Base-by-base conservation (phyloP, 1,140 invertebrate genomes). In the Tetraneura akinire region DNA sequence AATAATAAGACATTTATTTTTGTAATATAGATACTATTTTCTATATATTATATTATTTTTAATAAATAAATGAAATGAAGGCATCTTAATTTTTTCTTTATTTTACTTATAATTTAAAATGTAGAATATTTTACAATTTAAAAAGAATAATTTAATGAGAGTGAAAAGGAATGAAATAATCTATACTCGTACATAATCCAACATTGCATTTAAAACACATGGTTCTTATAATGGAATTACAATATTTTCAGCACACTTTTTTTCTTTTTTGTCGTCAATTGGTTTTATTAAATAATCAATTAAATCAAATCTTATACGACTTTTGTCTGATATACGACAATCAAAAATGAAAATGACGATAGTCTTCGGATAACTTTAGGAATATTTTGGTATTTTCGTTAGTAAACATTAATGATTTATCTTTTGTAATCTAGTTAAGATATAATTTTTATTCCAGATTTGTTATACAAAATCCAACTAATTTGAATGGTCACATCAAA, bases 401-500 rank as follows among this genome's bases (percentile, higher is more conserved):
- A 29, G 13, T 60, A 60, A 60, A 29, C 57, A 60, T 60, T 60
- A 29, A 60, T 3, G 49, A 64, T 64, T 6, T 64, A 5, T 13
- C 62, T 26, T 37, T 18, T 13, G 29, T 37, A 64, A 32, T 64
- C 14, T 16, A 37, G 16, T 64, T 64, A 11, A 29, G 8, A 26
- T 13, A 64, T 57, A 26, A 26, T 16, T 42, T 5, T n/a, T 16
- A 29, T n/a, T 2, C 29, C 29, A 3, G 42, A 21, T 68, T 68
- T 68, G 6, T 68, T 68, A 8, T 23, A 45, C n/a, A 68, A 4
- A 45, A 68, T 42, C 47, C 49, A 53, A 16, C 45, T 81, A 80
- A 78, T 83, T 60, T 60, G 26, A 3, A 68, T 3, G 0, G 57
- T 23, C 29, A 71, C 66, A 80, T 81, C 80, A 74, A 83, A 76